Conservation (phyloP, 1,140 invertebrate species). For the Aphelenchoides besseyi region DNA sequence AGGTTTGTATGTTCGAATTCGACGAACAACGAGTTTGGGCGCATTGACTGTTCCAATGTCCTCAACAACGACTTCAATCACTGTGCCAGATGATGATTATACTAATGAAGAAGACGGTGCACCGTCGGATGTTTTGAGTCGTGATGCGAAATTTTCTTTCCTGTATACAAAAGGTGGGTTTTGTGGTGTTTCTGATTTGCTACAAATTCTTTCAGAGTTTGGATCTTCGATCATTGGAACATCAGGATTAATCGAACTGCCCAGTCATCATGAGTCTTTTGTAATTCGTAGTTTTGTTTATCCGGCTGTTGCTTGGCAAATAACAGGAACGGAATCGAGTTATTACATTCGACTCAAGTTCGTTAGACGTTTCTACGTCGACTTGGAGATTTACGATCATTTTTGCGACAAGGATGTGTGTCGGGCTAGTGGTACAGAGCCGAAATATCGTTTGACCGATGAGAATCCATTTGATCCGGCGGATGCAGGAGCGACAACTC, state of each 20-base stretch:
- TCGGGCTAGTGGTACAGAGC: neutral
- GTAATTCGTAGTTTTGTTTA: neutral
- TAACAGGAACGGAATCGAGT: neutral
- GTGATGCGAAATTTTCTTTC: neutral
- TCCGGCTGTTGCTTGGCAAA: neutral
- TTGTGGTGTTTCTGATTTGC: no score
- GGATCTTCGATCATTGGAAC: neutral
- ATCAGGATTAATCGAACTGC: neutral
- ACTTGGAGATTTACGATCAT: conserved; percentile 5
- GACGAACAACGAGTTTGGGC: neutral
- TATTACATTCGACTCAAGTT: conserved; percentile 11
- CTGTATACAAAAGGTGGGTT: neutral
- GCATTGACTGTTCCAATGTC: neutral
- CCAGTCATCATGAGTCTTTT: no score
- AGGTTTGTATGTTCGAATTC: neutral
- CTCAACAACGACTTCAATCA: neutral
- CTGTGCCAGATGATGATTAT: neutral
- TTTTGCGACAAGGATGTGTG: neutral
- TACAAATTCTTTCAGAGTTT: neutral
- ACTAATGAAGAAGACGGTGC: neutral
- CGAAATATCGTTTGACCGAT: neutral
- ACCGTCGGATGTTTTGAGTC: neutral
- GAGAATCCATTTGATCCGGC: neutral
- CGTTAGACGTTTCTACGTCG: neutral
- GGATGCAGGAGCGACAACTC: neutral